Evolutionary conservation across 2,113 vertebrate species (phyloP), one percentile per base, ranked within the genome.

Genomic region (Elephantulus edwardii): DNA sequence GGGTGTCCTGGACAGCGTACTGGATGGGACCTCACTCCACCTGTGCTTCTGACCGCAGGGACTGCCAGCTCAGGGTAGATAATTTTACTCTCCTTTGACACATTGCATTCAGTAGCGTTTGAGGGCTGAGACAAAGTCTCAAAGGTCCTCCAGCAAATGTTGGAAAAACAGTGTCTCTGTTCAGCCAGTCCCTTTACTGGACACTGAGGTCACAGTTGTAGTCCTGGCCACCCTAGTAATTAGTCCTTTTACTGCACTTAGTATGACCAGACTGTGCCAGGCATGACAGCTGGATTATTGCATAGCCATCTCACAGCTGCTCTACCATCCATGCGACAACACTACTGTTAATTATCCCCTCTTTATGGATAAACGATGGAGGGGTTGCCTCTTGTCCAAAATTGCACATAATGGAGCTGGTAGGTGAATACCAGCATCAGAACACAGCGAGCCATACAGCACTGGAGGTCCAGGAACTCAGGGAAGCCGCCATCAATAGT

Each of bases 261-360:
- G 22, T 24, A 0, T 16, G 44, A 44, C 50, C 42, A 10, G 14
- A 70, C n/a, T 13, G n/a, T 33, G 87, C 28, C 24, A 4, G 52
- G 26, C 50, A 46, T 4, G 6, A 9, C 10, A 6, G 33, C 66
- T 44, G 42, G 26, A 0, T 70, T 3, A 8, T 42, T 46, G 52
- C 56, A 3, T 30, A 26, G 50, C 14, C 28, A 4, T 10, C 40
- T 2, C 8, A 35, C 9, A 30, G 10, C 72, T 19, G 11, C 33
- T 28, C 8, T n/a, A 4, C 24, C 9, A 5, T 5, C n/a, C 30
- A 9, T 0, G 66, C 48, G 70, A 8, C 0, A 0, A 38, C 11
- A 0, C 30, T 38, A 1, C n/a, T n/a, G n/a, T 44, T 40, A 9
- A 4, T 26, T 8, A 24, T 20, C 17, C 46, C 48, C 46, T 1